These are phyloP conservation scores for Phaenicophaeus curvirostris DNA, from an alignment of 2,797 vertebrate genomes.

Conservation along the genomic window DNA sequence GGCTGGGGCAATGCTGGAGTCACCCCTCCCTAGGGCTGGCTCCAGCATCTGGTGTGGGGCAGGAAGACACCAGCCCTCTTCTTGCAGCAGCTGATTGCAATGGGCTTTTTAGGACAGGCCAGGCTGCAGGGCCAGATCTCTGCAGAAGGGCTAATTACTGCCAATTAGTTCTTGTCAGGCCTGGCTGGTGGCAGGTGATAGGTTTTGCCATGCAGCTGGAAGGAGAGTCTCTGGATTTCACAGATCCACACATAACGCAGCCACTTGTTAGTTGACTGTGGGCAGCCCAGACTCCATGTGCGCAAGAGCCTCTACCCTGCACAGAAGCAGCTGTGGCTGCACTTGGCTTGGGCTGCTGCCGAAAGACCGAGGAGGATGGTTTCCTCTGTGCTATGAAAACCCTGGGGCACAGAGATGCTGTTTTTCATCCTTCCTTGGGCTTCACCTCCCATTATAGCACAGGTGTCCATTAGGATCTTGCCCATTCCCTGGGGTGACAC, in stretches of 20 bases:
- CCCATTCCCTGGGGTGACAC: background rate
- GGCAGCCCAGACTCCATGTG: no score
- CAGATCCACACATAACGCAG: background rate
- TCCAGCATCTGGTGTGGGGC: accelerated
- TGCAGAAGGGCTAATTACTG: background rate
- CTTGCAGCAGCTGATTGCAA: background rate
- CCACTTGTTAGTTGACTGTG: background rate
- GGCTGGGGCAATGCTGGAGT: background rate
- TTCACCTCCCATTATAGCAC: background rate
- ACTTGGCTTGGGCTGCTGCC: background rate
- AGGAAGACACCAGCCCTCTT: background rate
- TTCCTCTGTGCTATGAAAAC: background rate
- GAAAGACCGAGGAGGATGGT: background rate
- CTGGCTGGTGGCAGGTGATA: background rate
- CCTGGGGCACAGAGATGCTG: background rate
- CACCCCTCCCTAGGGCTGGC: no score
- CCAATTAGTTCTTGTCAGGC: background rate
- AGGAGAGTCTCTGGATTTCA: background rate
- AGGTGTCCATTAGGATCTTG: accelerated
- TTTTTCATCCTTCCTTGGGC: background rate
- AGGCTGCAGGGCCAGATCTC: background rate
- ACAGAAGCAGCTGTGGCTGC: background rate
- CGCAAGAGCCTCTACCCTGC: background rate
- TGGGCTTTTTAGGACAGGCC: background rate
- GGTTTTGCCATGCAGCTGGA: background rate